phyloP scores from a whole-genome alignment of 2,888 invertebrate genomes.

The Disparrhopalites patrizii region DNA sequence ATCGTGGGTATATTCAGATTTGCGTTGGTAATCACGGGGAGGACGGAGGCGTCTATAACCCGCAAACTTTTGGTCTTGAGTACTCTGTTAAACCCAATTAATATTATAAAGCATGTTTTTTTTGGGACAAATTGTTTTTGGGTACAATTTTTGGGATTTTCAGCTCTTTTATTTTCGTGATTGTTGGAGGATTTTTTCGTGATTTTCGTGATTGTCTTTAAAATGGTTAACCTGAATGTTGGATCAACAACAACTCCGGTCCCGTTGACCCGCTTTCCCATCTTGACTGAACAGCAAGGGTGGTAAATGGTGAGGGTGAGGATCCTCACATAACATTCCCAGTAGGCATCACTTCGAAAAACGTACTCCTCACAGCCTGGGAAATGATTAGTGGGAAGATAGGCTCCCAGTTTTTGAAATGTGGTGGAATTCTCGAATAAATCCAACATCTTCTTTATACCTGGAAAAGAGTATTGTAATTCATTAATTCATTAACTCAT shows the following conservation, averaged over 20 bases:
- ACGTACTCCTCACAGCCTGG: slow-evolving; percentile 70
- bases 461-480: not conserved
- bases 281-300: slow-evolving; percentile 31
- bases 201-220: too few species aligned
- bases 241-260: slow-evolving; percentile 11
- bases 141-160: too few species aligned
- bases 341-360: slow-evolving; percentile 54
- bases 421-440: slow-evolving; percentile 51
- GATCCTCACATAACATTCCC: slow-evolving; percentile 41
- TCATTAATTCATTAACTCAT: too few species aligned
- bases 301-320: slow-evolving; percentile 42
- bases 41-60: slow-evolving; percentile 3
- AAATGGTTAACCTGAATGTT: slow-evolving; percentile 6
- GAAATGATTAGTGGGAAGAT: slow-evolving; percentile 67
- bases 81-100: not conserved
- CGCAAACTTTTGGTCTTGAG: not conserved
- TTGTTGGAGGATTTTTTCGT: too few species aligned
- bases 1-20: slow-evolving; percentile 18
- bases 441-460: slow-evolving; percentile 10
- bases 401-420: slow-evolving; percentile 74
- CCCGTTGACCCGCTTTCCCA: slow-evolving; percentile 24
- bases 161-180: not conserved
- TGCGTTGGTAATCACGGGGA: slow-evolving; percentile 15
- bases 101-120: too few species aligned
- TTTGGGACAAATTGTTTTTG: too few species aligned